Percentiles rank a stretch among this genome's conserved stretches.
Evolutionary conservation across 2,888 invertebrate genomes (phyloP).

Genomic region (Poecilobothrus nobilitatus): DNA sequence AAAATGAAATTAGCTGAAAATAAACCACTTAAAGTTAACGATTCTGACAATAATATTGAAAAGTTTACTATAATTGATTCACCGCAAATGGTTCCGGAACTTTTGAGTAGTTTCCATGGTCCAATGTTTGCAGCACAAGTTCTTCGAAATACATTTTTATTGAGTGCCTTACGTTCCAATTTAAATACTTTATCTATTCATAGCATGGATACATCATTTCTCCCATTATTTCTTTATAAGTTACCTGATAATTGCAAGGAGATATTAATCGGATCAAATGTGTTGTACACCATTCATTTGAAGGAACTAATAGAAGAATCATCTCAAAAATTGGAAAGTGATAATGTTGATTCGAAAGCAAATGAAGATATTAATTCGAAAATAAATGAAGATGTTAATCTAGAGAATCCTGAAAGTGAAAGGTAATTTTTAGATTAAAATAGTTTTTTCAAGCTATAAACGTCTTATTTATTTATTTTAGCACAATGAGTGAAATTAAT

Average conservation of each 20-base stretch:
- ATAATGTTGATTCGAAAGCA: conserved; percentile 5
- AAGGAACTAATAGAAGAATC: conserved; percentile 39
- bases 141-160: conserved; percentile 38
- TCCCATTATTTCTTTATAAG: conserved; percentile 61
- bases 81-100: conserved; percentile 40
- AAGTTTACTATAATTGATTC: conserved; percentile 32
- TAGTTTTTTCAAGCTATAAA: background rate
- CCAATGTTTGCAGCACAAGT: conserved; percentile 42
- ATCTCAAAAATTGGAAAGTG: background rate
- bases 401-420: conserved; percentile 22
- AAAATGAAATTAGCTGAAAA: conserved; percentile 45
- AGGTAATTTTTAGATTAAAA: conserved; percentile 5
- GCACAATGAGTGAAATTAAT: conserved; percentile 26
- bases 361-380: conserved; percentile 30
- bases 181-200: conserved; percentile 48
- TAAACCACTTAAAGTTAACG: background rate
- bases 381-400: conserved; percentile 27
- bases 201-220: conserved; percentile 55
- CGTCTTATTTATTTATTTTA: background rate
- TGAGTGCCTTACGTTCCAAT: conserved; percentile 41
- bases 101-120: conserved; percentile 38
- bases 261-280: conserved; percentile 57
- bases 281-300: conserved; percentile 52
- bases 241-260: conserved; percentile 54
- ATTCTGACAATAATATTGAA: background rate